These are phyloP conservation scores for Bombycilla garrulus DNA, from an alignment of 2,113 vertebrate species.

Conservation along the genomic window DNA sequence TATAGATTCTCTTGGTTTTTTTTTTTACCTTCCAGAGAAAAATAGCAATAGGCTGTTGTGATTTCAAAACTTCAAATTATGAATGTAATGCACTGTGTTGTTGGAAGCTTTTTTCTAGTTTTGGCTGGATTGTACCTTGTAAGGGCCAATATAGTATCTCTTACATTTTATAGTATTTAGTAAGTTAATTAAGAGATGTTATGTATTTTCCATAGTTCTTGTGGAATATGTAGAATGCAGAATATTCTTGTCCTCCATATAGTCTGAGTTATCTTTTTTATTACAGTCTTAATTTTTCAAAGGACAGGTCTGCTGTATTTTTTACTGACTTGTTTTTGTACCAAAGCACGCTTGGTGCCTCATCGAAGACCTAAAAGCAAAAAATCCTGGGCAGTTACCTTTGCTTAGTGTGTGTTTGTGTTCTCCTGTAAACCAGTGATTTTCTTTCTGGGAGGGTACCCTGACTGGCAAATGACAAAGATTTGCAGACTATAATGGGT, in stretches of 20 bases:
- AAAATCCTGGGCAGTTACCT: not conserved
- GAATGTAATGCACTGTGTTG: not conserved
- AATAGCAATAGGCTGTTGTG: not conserved
- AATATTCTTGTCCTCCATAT: not conserved
- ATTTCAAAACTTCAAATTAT: not conserved
- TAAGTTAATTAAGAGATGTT: not conserved
- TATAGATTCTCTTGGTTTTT: not conserved
- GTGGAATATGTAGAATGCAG: not conserved
- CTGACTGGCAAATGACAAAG: not conserved
- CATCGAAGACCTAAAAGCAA: not conserved
- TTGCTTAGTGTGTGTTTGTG: not conserved
- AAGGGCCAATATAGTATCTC: not conserved
- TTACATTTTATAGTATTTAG: not conserved
- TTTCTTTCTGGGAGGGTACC: not conserved
- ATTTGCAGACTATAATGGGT: not conserved
- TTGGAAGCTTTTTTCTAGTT: not conserved
- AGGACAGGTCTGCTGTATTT: not conserved
- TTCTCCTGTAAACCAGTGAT: not conserved
- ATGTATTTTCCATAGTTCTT: accelerated
- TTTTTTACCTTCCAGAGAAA: not conserved
- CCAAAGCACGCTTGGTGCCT: not conserved
- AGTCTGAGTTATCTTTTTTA: not conserved
- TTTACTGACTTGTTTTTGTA: not conserved
- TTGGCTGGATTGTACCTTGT: not conserved
- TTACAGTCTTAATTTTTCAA: not conserved